Conservation (phyloP, 2,888 invertebrate genomes). For the Noctua comes region DNA sequence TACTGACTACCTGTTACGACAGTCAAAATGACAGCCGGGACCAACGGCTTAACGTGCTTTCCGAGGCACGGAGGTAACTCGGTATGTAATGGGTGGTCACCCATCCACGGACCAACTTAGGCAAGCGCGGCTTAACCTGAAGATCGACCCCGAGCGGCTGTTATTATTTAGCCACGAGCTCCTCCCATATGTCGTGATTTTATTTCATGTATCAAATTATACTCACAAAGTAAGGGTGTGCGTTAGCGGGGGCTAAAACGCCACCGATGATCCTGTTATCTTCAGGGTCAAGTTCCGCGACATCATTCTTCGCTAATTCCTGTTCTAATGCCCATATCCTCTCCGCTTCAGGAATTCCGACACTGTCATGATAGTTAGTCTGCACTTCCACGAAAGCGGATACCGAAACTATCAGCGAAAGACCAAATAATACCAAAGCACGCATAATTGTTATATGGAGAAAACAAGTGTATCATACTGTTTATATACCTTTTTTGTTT, state of each 20-base stretch:
- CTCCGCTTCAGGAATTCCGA: constrained; percentile 79
- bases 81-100: too few species aligned
- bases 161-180: too few species aligned
- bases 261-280: constrained; percentile 78
- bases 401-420: constrained; percentile 46
- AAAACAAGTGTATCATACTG: background rate
- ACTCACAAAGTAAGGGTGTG: constrained; percentile 76
- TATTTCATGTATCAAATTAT: background rate
- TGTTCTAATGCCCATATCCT: constrained; percentile 76
- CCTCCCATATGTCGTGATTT: background rate
- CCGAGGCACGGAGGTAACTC: too few species aligned
- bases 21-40: too few species aligned
- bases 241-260: constrained; percentile 67
- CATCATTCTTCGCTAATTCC: background rate
- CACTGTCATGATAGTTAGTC: constrained; percentile 65
- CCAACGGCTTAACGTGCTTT: too few species aligned
- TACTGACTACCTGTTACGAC: too few species aligned
- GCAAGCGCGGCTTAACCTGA: too few species aligned
- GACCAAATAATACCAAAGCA: constrained; percentile 33
- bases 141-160: too few species aligned
- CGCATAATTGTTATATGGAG: constrained; percentile 36
- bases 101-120: too few species aligned
- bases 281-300: background rate
- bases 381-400: constrained; percentile 41
- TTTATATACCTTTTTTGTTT: constrained; percentile 29